A percentile compares a stretch with the other conserved stretches of the same genome.
phyloP scores from a whole-genome alignment of 2,888 invertebrate genomes.

The Xestia rhomboidea region DNA sequence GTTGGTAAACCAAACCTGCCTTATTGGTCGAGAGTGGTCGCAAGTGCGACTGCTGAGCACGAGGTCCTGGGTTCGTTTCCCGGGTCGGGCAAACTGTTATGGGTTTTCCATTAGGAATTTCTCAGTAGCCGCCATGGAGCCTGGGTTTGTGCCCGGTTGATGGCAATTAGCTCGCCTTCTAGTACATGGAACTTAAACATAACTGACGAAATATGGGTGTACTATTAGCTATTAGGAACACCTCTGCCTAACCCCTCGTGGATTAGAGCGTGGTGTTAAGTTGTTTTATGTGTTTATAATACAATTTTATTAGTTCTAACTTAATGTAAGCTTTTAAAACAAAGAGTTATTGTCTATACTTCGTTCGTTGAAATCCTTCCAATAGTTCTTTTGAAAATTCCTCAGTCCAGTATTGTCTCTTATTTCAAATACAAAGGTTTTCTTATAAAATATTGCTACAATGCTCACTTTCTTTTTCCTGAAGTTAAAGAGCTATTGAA shows the following conservation, averaged over 20 bases:
- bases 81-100: not conserved
- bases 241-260: no score
- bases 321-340: not conserved
- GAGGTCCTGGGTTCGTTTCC: not conserved
- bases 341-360: not conserved
- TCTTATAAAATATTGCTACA: conserved; percentile 13
- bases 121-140: not conserved
- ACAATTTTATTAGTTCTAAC: not conserved
- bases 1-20: not conserved
- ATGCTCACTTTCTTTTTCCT: conserved; percentile 4
- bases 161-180: not conserved
- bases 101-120: not conserved
- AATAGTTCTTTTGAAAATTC: not conserved
- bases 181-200: not conserved
- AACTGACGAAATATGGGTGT: no score
- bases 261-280: no score
- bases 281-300: no score
- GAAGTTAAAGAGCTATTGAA: conserved; percentile 9
- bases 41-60: not conserved
- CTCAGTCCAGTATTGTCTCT: conserved; percentile 11
- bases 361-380: not conserved
- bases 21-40: not conserved
- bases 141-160: not conserved
- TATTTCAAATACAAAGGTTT: conserved; percentile 4
- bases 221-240: no score